Conservation (phyloP, 2,797 vertebrate species). For the Parotocinclus haroldoi region DNA sequence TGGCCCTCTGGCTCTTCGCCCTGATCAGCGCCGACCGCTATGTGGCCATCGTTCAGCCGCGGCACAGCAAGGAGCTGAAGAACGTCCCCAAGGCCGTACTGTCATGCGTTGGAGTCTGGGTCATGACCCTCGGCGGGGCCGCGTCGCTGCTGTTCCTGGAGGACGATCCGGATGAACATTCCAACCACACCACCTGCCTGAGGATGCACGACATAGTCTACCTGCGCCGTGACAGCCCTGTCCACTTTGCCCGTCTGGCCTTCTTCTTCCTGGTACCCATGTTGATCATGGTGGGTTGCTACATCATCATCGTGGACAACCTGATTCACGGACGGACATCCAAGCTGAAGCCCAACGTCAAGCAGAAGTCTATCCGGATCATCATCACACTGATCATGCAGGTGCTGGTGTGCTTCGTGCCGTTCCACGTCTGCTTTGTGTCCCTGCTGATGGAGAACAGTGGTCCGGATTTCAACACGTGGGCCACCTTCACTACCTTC, state of each 20-base stretch:
- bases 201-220: constrained; percentile 88
- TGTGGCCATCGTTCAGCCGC: constrained; percentile 92
- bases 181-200: constrained; percentile 82
- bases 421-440: constrained; percentile 86
- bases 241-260: constrained; percentile 82
- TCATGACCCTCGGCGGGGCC: constrained; percentile 83
- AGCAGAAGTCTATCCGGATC: constrained; percentile 92
- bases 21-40: constrained; percentile 94
- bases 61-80: constrained; percentile 86
- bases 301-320: constrained; percentile 86
- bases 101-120: constrained; percentile 80
- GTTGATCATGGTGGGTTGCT: constrained; percentile 90
- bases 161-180: constrained; percentile 75
- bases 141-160: constrained; percentile 76
- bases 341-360: constrained; percentile 91
- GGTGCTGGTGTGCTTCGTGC: constrained; percentile 89
- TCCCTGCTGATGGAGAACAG: constrained; percentile 70
- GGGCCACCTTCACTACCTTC: constrained; percentile 88
- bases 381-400: constrained; percentile 89
- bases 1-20: constrained; percentile 91
- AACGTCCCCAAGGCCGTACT: constrained; percentile 84
- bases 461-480: constrained; percentile 66
- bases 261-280: constrained; percentile 92
- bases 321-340: constrained; percentile 86
- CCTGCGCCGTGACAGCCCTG: constrained; percentile 71